Conservation (phyloP, 2,888 invertebrate species). For the Chirona hameri region DNA sequence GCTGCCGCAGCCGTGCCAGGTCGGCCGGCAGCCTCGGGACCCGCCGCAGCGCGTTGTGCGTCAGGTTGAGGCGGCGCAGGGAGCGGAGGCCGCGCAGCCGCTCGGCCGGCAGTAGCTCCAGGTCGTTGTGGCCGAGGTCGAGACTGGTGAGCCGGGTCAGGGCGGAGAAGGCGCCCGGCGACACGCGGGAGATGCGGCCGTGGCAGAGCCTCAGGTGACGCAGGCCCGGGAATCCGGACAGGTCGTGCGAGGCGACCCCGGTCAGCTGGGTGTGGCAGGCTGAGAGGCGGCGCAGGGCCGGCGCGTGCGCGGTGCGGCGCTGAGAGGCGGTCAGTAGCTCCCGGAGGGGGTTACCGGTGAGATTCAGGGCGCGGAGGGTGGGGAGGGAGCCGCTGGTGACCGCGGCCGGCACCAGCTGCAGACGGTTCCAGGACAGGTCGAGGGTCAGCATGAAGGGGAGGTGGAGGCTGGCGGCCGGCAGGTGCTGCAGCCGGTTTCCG, state of each 20-base stretch:
- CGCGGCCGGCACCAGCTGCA: constrained; percentile 41
- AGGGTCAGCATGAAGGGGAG: constrained; percentile 40
- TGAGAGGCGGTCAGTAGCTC: constrained; percentile 36
- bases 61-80: constrained; percentile 42
- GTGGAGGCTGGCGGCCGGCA: constrained; percentile 37
- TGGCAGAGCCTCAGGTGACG: constrained; percentile 82
- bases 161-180: constrained; percentile 71
- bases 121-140: constrained; percentile 80
- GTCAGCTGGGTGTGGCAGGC: constrained; percentile 68
- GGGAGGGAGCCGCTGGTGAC: constrained; percentile 69
- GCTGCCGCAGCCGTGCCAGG: constrained; percentile 56
- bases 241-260: constrained; percentile 74
- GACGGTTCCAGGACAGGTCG: constrained; percentile 42
- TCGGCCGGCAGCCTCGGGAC: constrained; percentile 42
- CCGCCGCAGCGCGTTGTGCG: constrained; percentile 42
- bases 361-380: constrained; percentile 68
- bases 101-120: constrained; percentile 64
- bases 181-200: constrained; percentile 74
- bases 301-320: constrained; percentile 33
- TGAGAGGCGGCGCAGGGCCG: constrained; percentile 35
- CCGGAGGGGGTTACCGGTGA: constrained; percentile 73
- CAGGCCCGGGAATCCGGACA: constrained; percentile 69
- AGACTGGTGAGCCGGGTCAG: constrained; percentile 73
- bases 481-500: constrained; percentile 39
- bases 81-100: constrained; percentile 39